A percentile compares a stretch with the other conserved stretches of the same genome.
These are phyloP conservation scores for Noctuana brunneofusca DNA, from an alignment of 2,888 invertebrate genomes.

Conservation along the genomic window DNA sequence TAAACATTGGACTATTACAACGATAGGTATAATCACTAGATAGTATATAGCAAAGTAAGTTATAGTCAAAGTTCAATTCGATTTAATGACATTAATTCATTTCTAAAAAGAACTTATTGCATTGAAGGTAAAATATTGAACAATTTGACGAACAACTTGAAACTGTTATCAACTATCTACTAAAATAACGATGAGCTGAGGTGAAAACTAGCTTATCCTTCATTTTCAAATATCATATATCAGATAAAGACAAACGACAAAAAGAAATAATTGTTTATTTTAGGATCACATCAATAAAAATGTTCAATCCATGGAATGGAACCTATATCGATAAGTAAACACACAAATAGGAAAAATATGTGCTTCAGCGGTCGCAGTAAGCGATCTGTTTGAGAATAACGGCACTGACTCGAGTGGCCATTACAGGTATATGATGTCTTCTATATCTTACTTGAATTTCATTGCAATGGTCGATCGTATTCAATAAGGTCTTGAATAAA, in stretches of 20 bases:
- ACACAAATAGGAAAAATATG: constrained; percentile 42
- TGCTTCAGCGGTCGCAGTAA: constrained; percentile 68
- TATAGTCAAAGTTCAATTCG: too few relatives aligned
- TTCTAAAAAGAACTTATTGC: too few relatives aligned
- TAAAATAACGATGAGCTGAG: too few relatives aligned
- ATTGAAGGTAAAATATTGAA: too few relatives aligned
- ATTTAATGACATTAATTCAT: too few relatives aligned
- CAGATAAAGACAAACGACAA: constrained; percentile 3
- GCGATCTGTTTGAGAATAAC: constrained; percentile 77
- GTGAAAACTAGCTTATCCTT: too few relatives aligned
- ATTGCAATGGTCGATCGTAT: constrained; percentile 16
- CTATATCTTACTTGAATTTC: constrained; percentile 57
- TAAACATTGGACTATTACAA: too few relatives aligned
- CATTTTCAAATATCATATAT: too few relatives aligned
- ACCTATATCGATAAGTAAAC: constrained; percentile 8
- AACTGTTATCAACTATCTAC: too few relatives aligned
- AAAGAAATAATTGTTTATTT: neutral
- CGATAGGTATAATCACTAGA: too few relatives aligned
- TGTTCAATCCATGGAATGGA: constrained; percentile 5
- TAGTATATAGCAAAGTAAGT: too few relatives aligned
- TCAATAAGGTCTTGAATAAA: constrained; percentile 11
- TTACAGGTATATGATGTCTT: constrained; percentile 73
- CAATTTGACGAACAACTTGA: too few relatives aligned
- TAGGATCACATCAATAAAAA: constrained; percentile 13
- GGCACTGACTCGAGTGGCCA: constrained; percentile 76